phyloP scores from a whole-genome alignment of 2,113 vertebrate genomes.

The Leucoraja erinaceus region DNA sequence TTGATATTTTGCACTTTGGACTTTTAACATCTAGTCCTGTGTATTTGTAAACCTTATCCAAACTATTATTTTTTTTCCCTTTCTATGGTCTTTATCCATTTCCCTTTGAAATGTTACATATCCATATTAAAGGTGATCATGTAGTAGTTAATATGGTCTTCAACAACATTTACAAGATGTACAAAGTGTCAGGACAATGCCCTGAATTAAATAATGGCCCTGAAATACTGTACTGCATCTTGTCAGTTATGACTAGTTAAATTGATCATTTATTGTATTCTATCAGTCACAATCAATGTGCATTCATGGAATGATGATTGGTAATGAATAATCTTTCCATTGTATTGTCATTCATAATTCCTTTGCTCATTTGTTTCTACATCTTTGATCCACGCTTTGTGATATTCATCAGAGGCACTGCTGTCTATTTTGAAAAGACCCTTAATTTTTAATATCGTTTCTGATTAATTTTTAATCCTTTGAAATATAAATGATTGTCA shows the following conservation, averaged over 20 bases:
- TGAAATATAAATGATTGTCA: slow-evolving; percentile 34
- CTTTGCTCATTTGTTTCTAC: neutral
- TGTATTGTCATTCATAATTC: neutral
- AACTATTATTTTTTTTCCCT: neutral
- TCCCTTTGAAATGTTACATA: neutral
- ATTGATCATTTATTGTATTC: slow-evolving; percentile 23
- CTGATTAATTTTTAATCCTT: slow-evolving; percentile 8
- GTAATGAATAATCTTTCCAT: neutral
- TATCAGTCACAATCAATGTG: neutral
- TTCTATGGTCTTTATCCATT: neutral
- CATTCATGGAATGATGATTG: slow-evolving; percentile 18
- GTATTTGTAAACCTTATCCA: neutral
- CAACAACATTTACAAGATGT: slow-evolving; percentile 9
- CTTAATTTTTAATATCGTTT: slow-evolving; percentile 16
- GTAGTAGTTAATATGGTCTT: neutral
- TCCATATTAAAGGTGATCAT: neutral
- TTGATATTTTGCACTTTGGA: no score
- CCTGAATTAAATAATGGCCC: neutral
- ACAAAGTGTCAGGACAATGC: slow-evolving; percentile 9
- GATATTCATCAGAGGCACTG: neutral
- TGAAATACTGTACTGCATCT: neutral
- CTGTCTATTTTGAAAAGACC: neutral
- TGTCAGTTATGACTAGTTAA: slow-evolving; percentile 7
- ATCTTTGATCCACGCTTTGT: neutral
- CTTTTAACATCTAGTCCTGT: neutral